Conservation (phyloP, 2,113 vertebrate genomes). For the Corvus hawaiiensis region DNA sequence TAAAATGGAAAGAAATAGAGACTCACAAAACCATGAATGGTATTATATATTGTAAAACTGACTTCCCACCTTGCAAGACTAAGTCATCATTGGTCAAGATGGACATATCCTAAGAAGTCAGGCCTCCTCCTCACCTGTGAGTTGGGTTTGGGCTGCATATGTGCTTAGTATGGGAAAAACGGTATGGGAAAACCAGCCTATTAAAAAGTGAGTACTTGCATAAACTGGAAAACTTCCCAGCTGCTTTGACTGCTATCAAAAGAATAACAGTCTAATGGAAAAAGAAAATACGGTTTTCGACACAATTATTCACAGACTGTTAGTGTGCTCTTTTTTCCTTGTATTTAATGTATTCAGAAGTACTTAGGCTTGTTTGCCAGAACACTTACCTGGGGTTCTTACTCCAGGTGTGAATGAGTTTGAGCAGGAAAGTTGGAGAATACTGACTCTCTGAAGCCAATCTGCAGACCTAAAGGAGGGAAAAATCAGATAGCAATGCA, state of each 20-base stretch:
- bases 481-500: not conserved
- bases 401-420: slow-evolving; percentile 90
- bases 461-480: slow-evolving; percentile 76
- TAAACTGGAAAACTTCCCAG: not conserved
- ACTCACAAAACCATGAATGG: not conserved
- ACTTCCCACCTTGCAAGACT: not conserved
- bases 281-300: not conserved
- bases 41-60: not conserved
- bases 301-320: not conserved
- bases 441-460: slow-evolving; percentile 88
- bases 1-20: not conserved
- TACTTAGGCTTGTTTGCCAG: not conserved
- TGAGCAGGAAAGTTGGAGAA: slow-evolving; percentile 90
- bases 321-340: not conserved
- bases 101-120: not conserved
- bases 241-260: not conserved
- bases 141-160: not conserved
- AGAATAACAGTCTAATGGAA: not conserved
- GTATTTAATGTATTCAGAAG: not conserved
- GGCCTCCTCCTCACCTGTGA: not conserved
- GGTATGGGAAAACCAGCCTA: not conserved
- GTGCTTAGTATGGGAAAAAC: not conserved
- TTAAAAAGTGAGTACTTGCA: not conserved
- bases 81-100: not conserved
- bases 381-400: slow-evolving; percentile 83